These are phyloP conservation scores for Sinodicranocentrus sp. DNA, from an alignment of 2,888 invertebrate species.

Conservation along the genomic window DNA sequence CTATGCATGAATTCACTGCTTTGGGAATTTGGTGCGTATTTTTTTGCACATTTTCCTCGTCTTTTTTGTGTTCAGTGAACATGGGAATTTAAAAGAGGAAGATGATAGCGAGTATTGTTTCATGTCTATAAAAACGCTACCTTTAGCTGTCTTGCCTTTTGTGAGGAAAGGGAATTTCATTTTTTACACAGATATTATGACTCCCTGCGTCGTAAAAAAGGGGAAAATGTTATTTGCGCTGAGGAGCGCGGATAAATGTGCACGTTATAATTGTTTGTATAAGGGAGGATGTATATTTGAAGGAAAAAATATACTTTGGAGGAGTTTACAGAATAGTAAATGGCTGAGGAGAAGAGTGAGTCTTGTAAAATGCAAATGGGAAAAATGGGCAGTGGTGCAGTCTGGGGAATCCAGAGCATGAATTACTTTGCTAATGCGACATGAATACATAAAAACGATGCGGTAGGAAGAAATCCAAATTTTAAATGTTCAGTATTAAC, in stretches of 20 bases:
- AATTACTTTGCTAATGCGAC: slow-evolving; percentile 55
- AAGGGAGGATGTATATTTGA: background rate
- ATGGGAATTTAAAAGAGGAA: background rate
- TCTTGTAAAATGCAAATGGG: slow-evolving; percentile 56
- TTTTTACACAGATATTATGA: slow-evolving; percentile 49
- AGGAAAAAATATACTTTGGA: background rate
- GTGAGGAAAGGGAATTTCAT: background rate
- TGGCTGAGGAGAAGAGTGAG: background rate
- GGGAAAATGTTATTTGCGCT: slow-evolving; percentile 2
- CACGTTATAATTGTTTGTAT: background rate
- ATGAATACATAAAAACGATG: slow-evolving; percentile 44
- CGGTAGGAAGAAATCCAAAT: too few species aligned
- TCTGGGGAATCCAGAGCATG: slow-evolving; percentile 41
- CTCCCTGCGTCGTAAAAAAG: slow-evolving; percentile 47
- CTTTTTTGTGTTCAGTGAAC: slow-evolving; percentile 2
- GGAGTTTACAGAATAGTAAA: too few species aligned
- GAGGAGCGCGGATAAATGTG: background rate
- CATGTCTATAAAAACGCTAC: background rate
- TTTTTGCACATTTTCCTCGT: background rate
- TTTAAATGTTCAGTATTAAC: too few species aligned
- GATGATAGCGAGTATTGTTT: too few species aligned
- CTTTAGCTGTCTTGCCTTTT: background rate
- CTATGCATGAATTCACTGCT: slow-evolving; percentile 6
- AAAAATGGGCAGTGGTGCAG: too few species aligned
- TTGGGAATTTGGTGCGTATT: background rate